These are phyloP conservation scores for Sebastes taczanowskii DNA, from an alignment of 2,797 vertebrate genomes.

Conservation along the genomic window DNA sequence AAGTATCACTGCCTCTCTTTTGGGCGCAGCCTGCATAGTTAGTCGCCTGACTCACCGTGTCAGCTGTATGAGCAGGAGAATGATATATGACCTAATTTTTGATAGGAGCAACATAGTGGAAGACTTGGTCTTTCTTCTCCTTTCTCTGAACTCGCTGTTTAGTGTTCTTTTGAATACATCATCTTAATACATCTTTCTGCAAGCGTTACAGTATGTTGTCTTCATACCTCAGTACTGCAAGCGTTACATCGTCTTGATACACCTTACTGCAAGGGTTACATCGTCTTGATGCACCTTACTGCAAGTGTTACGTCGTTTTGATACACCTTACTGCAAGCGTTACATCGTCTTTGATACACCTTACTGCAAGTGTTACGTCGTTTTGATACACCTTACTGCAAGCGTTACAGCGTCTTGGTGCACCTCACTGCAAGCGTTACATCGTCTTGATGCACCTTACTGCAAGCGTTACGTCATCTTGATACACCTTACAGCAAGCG, in stretches of 20 bases:
- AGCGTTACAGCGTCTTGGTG: accelerated
- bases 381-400: too few species aligned
- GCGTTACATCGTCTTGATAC: not conserved
- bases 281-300: too few species aligned
- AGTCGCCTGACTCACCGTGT: not conserved
- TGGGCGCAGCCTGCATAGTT: not conserved
- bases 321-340: accelerated
- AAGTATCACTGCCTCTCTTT: slow-evolving; percentile 20
- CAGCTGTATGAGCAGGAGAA: slow-evolving; percentile 15
- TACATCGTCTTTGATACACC: accelerated
- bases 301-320: accelerated
- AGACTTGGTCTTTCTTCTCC: not conserved
- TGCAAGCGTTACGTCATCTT: accelerated
- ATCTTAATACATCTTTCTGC: not conserved
- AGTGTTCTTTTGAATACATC: not conserved
- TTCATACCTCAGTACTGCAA: not conserved
- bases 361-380: accelerated
- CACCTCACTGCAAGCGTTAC: not conserved
- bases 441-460: not conserved
- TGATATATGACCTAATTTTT: slow-evolving; percentile 37
- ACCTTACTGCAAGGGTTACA: not conserved
- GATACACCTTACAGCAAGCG: not conserved
- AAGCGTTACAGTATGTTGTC: too few species aligned
- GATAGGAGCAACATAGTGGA: not conserved
- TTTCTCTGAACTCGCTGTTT: not conserved